These are phyloP conservation scores for Mantis religiosa DNA, from an alignment of 2,888 invertebrate species.

Conservation along the genomic window DNA sequence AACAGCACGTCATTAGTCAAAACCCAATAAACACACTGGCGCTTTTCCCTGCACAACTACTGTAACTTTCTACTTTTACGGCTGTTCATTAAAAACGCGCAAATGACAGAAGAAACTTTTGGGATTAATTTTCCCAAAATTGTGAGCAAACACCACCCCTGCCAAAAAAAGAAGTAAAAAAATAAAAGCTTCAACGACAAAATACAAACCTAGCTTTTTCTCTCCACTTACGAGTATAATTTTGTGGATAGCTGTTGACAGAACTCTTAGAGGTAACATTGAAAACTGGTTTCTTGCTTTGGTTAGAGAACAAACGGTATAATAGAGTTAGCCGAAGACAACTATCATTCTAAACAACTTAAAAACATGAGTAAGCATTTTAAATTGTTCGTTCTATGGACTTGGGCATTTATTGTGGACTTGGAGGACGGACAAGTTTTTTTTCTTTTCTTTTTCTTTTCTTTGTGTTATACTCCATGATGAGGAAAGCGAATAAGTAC, in stretches of 20 bases:
- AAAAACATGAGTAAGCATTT: slow-evolving; percentile 9
- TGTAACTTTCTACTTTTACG: neutral
- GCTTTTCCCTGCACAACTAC: neutral
- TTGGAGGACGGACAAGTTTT: neutral
- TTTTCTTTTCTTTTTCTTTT: neutral
- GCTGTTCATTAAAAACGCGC: neutral
- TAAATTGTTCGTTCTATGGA: neutral
- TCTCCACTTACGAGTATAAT: neutral
- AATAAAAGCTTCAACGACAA: neutral
- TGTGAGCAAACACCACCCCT: no score
- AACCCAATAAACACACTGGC: neutral
- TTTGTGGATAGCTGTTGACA: neutral
- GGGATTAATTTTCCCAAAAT: neutral
- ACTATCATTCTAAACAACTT: neutral
- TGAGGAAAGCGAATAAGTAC: neutral
- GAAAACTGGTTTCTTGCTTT: neutral
- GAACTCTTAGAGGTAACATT: neutral
- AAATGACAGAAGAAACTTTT: neutral
- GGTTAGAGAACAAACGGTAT: neutral
- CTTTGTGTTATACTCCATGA: neutral
- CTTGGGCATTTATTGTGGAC: neutral
- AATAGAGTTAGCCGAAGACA: neutral
- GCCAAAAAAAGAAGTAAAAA: no score
- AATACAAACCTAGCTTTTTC: neutral
- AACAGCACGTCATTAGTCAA: neutral